Evolutionary conservation across 1,140 invertebrate genomes (phyloP).

Genomic region (Achatina immaculata): DNA sequence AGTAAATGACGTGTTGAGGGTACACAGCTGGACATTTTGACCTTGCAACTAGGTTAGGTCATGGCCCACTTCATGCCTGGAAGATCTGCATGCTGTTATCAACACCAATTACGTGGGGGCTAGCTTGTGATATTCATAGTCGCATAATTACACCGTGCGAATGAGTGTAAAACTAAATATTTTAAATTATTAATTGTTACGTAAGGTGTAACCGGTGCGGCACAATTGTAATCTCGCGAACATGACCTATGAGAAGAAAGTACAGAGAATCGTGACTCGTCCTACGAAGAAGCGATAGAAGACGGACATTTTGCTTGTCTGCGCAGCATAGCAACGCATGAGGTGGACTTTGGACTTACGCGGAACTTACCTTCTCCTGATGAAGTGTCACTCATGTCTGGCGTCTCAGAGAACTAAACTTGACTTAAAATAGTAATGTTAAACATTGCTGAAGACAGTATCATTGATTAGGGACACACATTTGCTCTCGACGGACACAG

Average conservation of each 20-base stretch:
- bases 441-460: not conserved
- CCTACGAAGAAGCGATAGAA: not conserved
- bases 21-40: too few species aligned
- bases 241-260: too few species aligned
- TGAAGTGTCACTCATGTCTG: not conserved
- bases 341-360: conserved; percentile 33
- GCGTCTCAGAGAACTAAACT: not conserved
- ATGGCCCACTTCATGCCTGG: not conserved
- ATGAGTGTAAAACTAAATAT: too few species aligned
- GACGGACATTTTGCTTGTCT: conserved; percentile 23
- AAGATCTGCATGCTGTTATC: too few species aligned
- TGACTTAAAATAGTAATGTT: not conserved
- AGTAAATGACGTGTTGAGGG: too few species aligned
- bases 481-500: not conserved
- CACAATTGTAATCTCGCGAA: too few species aligned
- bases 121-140: too few species aligned
- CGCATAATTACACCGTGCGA: too few species aligned
- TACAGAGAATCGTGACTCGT: too few species aligned
- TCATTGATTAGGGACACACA: not conserved
- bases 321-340: not conserved
- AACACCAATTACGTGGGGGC: too few species aligned
- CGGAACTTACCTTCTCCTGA: conserved; percentile 36
- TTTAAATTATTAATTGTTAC: too few species aligned
- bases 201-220: too few species aligned
- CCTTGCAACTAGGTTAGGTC: conserved; percentile 7